phyloP scores from a whole-genome alignment of 1,140 invertebrate species.

The Cyphomyrmex costatus region DNA sequence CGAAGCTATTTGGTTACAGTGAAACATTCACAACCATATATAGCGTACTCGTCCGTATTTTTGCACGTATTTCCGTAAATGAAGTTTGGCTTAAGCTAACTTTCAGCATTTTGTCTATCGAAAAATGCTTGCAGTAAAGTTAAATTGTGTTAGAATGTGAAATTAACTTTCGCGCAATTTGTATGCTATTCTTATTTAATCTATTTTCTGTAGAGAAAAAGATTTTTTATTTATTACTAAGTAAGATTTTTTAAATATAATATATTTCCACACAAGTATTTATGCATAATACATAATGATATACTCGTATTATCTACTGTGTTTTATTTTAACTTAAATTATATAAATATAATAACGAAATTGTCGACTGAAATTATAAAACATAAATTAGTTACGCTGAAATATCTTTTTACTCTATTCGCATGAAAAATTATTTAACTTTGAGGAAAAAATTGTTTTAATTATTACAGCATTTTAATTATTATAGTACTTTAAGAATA shows the following conservation, averaged over 20 bases:
- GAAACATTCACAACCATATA: conserved; percentile 37
- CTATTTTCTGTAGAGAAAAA: neutral
- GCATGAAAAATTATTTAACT: neutral
- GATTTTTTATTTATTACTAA: neutral
- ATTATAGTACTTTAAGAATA: conserved; percentile 1
- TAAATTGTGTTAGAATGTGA: neutral
- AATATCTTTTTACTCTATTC: neutral
- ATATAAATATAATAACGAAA: neutral
- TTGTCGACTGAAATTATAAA: neutral
- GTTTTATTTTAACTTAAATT: neutral
- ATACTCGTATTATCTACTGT: neutral
- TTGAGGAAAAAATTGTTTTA: neutral
- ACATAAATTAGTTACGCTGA: neutral
- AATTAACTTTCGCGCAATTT: neutral
- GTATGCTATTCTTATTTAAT: neutral
- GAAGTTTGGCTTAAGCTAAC: neutral
- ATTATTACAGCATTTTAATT: no score
- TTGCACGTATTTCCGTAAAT: conserved; percentile 28
- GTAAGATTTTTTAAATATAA: neutral
- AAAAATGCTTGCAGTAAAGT: neutral
- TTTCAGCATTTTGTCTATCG: neutral
- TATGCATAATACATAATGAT: neutral
- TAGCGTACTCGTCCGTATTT: neutral
- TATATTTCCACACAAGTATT: neutral
- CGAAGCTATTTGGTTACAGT: conserved; percentile 54